Evolutionary conservation across 2,797 vertebrate genomes (phyloP), one percentile per base, ranked within the genome.

Genomic region (Pampus argenteus): DNA sequence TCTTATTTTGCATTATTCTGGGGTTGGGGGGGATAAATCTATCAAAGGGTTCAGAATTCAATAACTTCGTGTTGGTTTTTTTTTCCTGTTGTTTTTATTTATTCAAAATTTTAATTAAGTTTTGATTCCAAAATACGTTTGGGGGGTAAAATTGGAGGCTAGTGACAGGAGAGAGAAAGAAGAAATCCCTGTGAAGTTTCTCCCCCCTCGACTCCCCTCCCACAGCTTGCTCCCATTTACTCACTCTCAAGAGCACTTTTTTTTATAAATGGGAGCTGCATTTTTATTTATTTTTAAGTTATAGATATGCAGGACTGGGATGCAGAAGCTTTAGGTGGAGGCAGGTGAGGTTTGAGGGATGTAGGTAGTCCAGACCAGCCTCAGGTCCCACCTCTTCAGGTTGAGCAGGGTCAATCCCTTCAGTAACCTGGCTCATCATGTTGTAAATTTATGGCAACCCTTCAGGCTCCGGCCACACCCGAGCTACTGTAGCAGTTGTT

Each of bases 1-100:
- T 93, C 92, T 94, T 93, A 92, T 93, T 94, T 91, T 93, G 90
- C 89, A 93, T 95, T 94, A 92, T 95, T 94, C 89, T 86, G 88
- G 88, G 92, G 87, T 88, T 88, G 78, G 82, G 89, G 89, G 92
- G 92, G 91, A 93, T 93, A 93, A 92, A 94, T 94, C 93, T 93
- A 94, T 94, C 93, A 95, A 95, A 95, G 93, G 88, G 85, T 91
- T 90, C 89, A 86, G 67, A 88, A 92, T 94, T 94, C 92, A 94
- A 93, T 94, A 93, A 93, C 85, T 92, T 91, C 18, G 17, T 48
- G 79, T 81, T 86, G 67, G 86, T 79, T 76, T 81, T 81, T 74
- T 87, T 66, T 76, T 62, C 50, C 51, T 66, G 82, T 93, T 93
- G 89, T 93, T 92, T 92, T 92, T 94, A 93, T 93, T 92, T 94